Base-by-base conservation (phyloP, 2,888 invertebrate species). In the Andrena haemorrhoa region DNA sequence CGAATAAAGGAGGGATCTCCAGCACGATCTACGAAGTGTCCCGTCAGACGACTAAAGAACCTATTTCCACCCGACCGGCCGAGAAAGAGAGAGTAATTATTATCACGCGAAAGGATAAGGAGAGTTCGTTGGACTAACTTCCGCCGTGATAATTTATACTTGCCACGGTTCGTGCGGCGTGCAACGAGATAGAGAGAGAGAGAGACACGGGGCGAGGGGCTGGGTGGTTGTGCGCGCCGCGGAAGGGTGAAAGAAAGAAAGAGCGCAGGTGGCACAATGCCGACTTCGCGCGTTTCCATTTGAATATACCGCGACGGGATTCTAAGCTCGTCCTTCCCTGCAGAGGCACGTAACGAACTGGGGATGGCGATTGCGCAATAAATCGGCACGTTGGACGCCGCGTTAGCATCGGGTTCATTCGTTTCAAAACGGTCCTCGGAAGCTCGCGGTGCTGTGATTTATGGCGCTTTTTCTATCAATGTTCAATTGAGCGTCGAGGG, bases 101-200 rank as follows among this genome's bases (percentile, higher is more conserved):
- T 91, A 92, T 92, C 91, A 91, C 90, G 90, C 90, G 89, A 90
- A 89, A 88, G 90, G 90, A 90, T 91, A 92, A 92, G 90, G 89
- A 85, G 84, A 89, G 92, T 90, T 91, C 90, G 87, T 91, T 89
- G 91, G 89, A 91, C 91, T 90, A 85, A 88, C 89, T 90, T 89
- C 88, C 89, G 88, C 88, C 86, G 87, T 89, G 90, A 91, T 91
- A 92, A 92, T 91, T 92, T 90, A 89, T 89, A 89, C 87, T 86
- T 86, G 89, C 86, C 90, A 89, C 78, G 88, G 80, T 88, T 87
- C 88, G 88, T 88, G 89, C 84, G 81, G 81, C 65, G 20, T 20
- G 51, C 47, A 29, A 64, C 58, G 53, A 26, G 49, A 47, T 31
- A 73, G 4, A 47, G 33, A 8, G 51, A 74, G 64, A 31, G 65